Evolutionary conservation across 2,113 vertebrate genomes (phyloP), one percentile per base, ranked within the genome.

Genomic region (Oncorhynchus masou): DNA sequence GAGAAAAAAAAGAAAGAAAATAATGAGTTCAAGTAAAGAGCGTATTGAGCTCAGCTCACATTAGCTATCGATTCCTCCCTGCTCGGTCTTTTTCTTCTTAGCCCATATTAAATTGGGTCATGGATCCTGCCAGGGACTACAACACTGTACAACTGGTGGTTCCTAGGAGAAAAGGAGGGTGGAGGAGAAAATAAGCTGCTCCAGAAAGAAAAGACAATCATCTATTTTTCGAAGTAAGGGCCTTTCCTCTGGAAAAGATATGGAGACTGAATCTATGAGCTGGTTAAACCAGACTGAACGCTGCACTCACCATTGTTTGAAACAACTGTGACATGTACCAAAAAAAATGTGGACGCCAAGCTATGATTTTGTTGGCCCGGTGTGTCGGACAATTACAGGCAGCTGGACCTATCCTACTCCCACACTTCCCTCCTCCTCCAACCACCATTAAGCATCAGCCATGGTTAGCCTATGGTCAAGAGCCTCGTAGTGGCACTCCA

Each of bases 31-130:
- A 8, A 71, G 25, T 68, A 76, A 74, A 82, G 76, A 84, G 59
- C 51, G 51, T 81, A 75, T 34, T 71, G 60, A 76, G 81, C 73
- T 66, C 80, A 84, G 80, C 74, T 68, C 81, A 84, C 65, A 81
- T 85, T 78, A 83, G 77, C 79, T 79, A 87, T 81, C 86, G 85
- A 84, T 80, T 83, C 84, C 71, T 81, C 79, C n/a, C 39, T n/a
- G n/a, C 39, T 80, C 79, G 8, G 82, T 49, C 34, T 88, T 92
- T 86, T 79, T 87, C 78, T 88, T 84, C 83, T 71, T 81, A 74
- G 83, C 79, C 88, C 75, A 81, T 80, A 80, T 90, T 89, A 81
- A 91, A 92, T 60, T 88, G 68, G 89, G 90, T 90, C 89, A 89
- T 70, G 72, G 76, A 88, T 85, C 74, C 77, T 87, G 79, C 80